Base-by-base conservation (phyloP, 2,797 vertebrate species). In the Phrynocephalus guinanensis region DNA sequence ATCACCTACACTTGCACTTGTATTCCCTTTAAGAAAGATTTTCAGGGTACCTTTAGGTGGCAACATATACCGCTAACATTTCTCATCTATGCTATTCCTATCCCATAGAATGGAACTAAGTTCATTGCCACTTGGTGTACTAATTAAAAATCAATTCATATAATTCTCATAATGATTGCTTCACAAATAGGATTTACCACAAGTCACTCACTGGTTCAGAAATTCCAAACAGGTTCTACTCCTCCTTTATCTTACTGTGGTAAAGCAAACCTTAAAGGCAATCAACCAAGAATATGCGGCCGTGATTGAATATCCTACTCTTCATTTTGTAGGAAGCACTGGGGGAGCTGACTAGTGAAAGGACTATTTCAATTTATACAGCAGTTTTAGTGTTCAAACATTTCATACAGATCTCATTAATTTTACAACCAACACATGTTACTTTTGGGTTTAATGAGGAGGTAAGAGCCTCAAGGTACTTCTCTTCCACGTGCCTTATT, bases 21-120 rank as follows among this genome's bases (percentile, higher is more conserved):
- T 44, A 44, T 44, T 44, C 38, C 68, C 52, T 84, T 79, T 66
- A 33, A 70, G 3, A 7, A 9, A 26, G 11, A 50, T 82, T 48
- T 86, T 79, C 30, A 18, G 18, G 9, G 22, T 30, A 22, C 72
- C 85, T 88, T 63, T 81, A 89, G 85, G 44, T 80, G 83, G 85
- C 24, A 0, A 56, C 83, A 50, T 77, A 8, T 79, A 44, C 38
- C 38, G 5, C 38, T 44, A 6, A 79, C 60, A 81, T 82, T 88
- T 30, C 22, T 75, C 67, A 56, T n/a, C 3, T 38, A 52, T 1
- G 26, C 20, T 15, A 20, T 26, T 5, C 5, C 24, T 87, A 33
- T 38, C 13, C 7, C 6, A 24, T 13, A 22, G 0, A 33, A 9
- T 33, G 7, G 80, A 60, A 68, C 56, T 18, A 24, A 26, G 3